Conservation (phyloP, 1,140 invertebrate species). For the Drosophila lacertosa region DNA sequence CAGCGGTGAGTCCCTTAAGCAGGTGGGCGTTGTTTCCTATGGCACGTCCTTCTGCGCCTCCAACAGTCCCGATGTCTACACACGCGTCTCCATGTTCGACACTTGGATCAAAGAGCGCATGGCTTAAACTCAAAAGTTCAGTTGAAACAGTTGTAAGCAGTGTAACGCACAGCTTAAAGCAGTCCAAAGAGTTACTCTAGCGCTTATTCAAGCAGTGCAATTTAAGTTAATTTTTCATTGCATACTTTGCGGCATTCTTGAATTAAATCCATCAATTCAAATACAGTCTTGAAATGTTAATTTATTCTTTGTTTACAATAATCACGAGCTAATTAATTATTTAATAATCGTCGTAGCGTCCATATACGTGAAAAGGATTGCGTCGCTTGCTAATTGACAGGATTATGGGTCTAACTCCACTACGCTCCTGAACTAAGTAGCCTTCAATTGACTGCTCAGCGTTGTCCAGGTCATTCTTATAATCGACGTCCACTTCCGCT, state of each 20-base stretch:
- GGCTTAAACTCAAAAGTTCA: slow-evolving; percentile 28
- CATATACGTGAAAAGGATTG: slow-evolving; percentile 15
- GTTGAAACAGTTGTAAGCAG: no score
- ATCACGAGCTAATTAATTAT: neutral
- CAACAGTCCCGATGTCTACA: slow-evolving; percentile 86
- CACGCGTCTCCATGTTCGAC: slow-evolving; percentile 84
- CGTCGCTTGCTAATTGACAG: slow-evolving; percentile 19
- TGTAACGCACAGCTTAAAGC: no score
- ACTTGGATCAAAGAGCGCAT: slow-evolving; percentile 84
- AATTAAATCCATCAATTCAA: no score
- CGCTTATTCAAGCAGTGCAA: no score
- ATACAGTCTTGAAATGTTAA: neutral
- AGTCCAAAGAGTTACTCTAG: no score
- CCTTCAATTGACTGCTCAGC: neutral
- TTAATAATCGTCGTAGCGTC: slow-evolving; percentile 7
- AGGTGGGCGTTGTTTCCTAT: slow-evolving; percentile 89
- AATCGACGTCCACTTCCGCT: neutral
- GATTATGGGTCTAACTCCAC: slow-evolving; percentile 9
- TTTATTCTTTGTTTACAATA: slow-evolving; percentile 5
- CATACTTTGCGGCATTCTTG: slow-evolving; percentile 4
- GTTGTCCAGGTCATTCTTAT: neutral
- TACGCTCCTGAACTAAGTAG: slow-evolving; percentile 22
- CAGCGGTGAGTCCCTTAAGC: slow-evolving; percentile 59
- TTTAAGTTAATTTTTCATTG: neutral
- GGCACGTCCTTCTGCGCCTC: slow-evolving; percentile 86